Evolutionary conservation across 2,888 invertebrate genomes (phyloP), one percentile per base, ranked within the genome.

Genomic region (Agrochola lota): DNA sequence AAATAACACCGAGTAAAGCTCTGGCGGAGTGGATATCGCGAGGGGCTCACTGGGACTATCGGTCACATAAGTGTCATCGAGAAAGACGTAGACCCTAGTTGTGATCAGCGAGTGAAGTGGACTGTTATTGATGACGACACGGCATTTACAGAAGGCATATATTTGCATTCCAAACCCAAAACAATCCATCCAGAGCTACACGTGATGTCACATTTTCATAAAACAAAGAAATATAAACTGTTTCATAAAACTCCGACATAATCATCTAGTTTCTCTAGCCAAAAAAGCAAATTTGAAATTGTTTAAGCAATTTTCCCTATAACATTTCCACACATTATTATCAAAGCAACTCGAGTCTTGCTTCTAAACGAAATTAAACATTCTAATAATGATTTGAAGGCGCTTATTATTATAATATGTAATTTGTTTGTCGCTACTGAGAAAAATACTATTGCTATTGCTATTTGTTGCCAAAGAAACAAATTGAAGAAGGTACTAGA

Each of bases 321-420:
- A 52, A 52, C 23, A 30, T 74, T 49, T 49, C 0, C 11, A 26
- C 35, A 57, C 12, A 57, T 62, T 49, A 63, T 57, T 46, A 35
- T 35, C 17, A 35, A 46, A 63, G 62, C n/a, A 30, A 59, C 35
- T 60, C 69, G 30, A 71, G 35, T 82, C 30, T n/a, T 62, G n/a
- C 52, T 30, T 66, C 12, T 12, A 55, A 71, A 69, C 6, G 52
- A 71, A 71, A 76, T 71, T 4, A 46, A 72, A 76, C 23, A 72
- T 72, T 66, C 17, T 60, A 72, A 70, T 72, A 73, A 81, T 72
- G 49, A 67, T 72, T 62, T 30, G n/a, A 62, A 73, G 40, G 30
- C n/a, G 60, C 60, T 69, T 81, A 35, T 67, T 49, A n/a, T 59
- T 6, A 40, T 40, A 40, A 52, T 52, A 62, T 55, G 52, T 55